These are phyloP conservation scores for Pachliopta kotzebuea DNA, from an alignment of 2,888 invertebrate genomes.

Conservation along the genomic window DNA sequence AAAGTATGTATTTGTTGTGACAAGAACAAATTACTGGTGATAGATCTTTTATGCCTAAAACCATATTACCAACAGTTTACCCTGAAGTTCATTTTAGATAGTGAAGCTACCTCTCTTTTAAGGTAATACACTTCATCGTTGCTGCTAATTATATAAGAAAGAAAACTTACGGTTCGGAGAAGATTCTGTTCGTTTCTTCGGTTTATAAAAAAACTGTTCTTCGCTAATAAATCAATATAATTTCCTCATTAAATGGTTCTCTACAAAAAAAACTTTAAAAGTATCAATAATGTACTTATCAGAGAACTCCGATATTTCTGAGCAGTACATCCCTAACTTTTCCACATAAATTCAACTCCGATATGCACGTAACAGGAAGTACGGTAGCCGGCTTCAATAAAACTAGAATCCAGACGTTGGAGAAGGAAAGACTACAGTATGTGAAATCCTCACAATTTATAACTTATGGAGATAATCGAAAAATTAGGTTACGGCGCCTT, in stretches of 20 bases:
- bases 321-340: constrained; percentile 20
- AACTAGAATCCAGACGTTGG: constrained; percentile 7
- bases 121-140: no score
- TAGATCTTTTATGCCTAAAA: no score
- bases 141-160: no score
- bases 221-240: not conserved
- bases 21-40: no score
- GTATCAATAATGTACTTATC: constrained; percentile 18
- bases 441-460: not conserved
- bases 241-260: not conserved
- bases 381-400: constrained; percentile 12
- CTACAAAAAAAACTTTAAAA: not conserved
- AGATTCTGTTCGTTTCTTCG: no score
- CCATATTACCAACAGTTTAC: no score
- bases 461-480: not conserved
- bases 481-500: no score
- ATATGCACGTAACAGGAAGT: constrained; percentile 14
- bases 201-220: no score
- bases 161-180: no score
- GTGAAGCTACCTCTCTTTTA: no score
- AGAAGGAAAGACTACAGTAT: not conserved
- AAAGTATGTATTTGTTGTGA: no score
- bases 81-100: no score
- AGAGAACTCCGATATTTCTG: constrained; percentile 5
- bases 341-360: constrained; percentile 18